Evolutionary conservation across 2,797 vertebrate species (phyloP).

Genomic region (Gorsachius magnificus): DNA sequence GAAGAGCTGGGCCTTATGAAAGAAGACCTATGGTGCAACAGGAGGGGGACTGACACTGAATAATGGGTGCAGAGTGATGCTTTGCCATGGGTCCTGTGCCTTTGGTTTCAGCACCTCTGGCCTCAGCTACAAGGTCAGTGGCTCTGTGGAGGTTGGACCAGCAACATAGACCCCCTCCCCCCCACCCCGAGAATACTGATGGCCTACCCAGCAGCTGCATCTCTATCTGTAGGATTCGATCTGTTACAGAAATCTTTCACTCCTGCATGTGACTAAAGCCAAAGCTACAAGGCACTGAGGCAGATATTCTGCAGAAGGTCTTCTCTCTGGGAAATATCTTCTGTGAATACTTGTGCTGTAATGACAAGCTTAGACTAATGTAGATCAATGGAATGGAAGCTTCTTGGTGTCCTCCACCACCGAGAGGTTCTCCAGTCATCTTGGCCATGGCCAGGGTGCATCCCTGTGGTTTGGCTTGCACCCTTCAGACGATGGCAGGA

Average conservation of each 20-base stretch:
- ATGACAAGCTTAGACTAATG: neutral
- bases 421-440: neutral
- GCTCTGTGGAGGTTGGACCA: neutral
- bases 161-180: neutral
- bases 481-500: neutral
- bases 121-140: neutral
- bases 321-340: neutral
- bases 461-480: neutral
- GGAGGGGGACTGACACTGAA: neutral
- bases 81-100: neutral
- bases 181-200: neutral
- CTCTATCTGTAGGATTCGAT: neutral
- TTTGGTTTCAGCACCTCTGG: neutral
- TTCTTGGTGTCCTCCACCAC: neutral
- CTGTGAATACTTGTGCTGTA: neutral
- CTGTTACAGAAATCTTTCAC: neutral
- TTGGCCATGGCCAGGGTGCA: neutral
- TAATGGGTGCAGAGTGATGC: neutral
- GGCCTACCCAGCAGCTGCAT: fast-evolving
- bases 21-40: neutral
- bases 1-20: neutral
- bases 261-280: neutral
- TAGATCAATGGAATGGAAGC: neutral
- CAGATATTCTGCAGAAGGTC: neutral
- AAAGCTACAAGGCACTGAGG: neutral